Conservation (phyloP, 1,140 invertebrate species). For the Drosophila kikkawai region DNA sequence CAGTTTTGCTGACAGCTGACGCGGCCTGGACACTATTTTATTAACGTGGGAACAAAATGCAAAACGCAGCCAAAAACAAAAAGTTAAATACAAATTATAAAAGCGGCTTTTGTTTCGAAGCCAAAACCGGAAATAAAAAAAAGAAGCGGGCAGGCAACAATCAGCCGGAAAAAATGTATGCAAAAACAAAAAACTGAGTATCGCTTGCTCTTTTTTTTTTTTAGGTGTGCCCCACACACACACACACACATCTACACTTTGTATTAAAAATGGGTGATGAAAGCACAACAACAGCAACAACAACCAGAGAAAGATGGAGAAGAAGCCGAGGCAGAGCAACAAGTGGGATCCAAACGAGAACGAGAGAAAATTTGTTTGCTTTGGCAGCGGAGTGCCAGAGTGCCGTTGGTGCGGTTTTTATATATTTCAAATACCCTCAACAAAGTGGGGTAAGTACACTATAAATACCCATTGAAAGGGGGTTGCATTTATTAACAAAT, state of each 20-base stretch:
- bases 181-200: slow-evolving; percentile 48
- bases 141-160: slow-evolving; percentile 23
- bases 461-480: background rate
- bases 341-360: slow-evolving; percentile 45
- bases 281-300: slow-evolving; percentile 32
- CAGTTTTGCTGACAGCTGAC: slow-evolving; percentile 32
- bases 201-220: slow-evolving; percentile 8
- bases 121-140: slow-evolving; percentile 57
- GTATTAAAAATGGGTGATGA: slow-evolving; percentile 46
- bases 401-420: slow-evolving; percentile 41
- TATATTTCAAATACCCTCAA: slow-evolving; percentile 12
- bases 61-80: slow-evolving; percentile 40
- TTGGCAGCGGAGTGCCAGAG: slow-evolving; percentile 30
- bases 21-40: slow-evolving; percentile 47
- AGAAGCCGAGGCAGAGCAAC: slow-evolving; percentile 24
- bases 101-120: slow-evolving; percentile 44
- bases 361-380: slow-evolving; percentile 73
- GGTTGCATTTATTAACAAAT: background rate
- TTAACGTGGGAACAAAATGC: slow-evolving; percentile 76
- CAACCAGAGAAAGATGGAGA: slow-evolving; percentile 20
- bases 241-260: slow-evolving; percentile 2
- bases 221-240: slow-evolving; percentile 32
- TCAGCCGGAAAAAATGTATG: slow-evolving; percentile 44
- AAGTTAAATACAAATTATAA: slow-evolving; percentile 38
- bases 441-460: background rate